Conservation (phyloP, 2,113 vertebrate genomes). For the Lophura nycthemera region DNA sequence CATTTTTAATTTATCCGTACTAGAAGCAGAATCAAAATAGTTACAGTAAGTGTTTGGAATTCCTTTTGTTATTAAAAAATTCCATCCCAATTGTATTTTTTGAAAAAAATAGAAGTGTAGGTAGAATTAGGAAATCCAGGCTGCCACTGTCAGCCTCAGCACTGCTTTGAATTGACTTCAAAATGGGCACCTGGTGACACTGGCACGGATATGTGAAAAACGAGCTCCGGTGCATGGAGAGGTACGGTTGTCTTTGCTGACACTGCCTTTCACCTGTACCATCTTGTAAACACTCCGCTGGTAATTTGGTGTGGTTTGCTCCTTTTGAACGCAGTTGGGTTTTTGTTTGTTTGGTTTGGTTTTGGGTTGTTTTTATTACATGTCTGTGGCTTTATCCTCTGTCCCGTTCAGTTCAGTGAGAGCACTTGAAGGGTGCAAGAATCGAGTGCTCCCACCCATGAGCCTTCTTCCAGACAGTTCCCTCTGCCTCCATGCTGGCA, state of each 20-base stretch:
- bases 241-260: neutral
- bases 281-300: fast-evolving
- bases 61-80: conserved; percentile 84
- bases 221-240: neutral
- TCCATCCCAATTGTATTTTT: conserved; percentile 70
- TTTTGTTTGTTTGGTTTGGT: neutral
- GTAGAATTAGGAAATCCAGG: conserved; percentile 65
- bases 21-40: conserved; percentile 67
- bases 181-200: conserved; percentile 18
- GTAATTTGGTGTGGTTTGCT: neutral
- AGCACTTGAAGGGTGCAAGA: too few relatives aligned
- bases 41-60: conserved; percentile 76
- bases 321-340: neutral
- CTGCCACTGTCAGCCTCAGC: conserved; percentile 30
- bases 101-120: conserved; percentile 23
- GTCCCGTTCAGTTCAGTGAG: neutral
- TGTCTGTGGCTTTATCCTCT: neutral
- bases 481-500: neutral
- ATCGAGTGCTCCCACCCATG: neutral
- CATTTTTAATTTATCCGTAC: conserved; percentile 58
- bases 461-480: neutral
- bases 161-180: conserved; percentile 7
- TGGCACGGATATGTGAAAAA: neutral
- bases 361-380: neutral
- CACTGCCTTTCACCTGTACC: neutral